Base-by-base conservation (phyloP, 2,888 invertebrate genomes). In the Sesamia inferens region DNA sequence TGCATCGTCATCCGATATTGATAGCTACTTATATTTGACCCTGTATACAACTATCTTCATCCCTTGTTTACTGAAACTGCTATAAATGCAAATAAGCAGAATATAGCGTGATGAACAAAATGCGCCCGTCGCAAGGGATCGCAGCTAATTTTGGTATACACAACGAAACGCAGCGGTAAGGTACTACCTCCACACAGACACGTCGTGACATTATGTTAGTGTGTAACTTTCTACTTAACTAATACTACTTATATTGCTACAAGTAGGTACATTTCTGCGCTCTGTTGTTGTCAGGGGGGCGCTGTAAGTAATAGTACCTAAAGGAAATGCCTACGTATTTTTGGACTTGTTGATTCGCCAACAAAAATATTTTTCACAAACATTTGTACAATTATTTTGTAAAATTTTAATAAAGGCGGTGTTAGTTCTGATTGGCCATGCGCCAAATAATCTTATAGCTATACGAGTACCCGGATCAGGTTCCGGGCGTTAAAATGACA, bases 21-120 rank as follows among this genome's bases (percentile, higher is more conserved):
- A 13, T 19, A 24, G 24, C 47, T 63, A 24, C 19, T 64, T 47
- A 19, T 3, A 48, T 31, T 24, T 31, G 13, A 10, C 8, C 13
- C 5, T 68, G 13, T 51, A 22, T 31, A 31, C 22, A n/a, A 19
- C 3, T 47, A 44, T 14, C 51, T 10, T 44, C 39, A 55, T 44
- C 22, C 16, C 8, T 13, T 11, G 22, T 22, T 22, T 42, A 57
- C 57, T 14, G 44, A 65, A 75, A 16, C 39, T 44, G 13, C n/a
- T 24, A 39, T 62, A 58, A 65, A 66, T 66, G 66, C 31, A 67
- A 69, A 69, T 79, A 47, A 19, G 19, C 24, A 19, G 39, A 24
- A 57, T 10, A 67, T 68, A 10, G 55, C 59, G 67, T 68, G 55
- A 51, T 76, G 39, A 67, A 13, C 47, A 31, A 19, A 22, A 39